A percentile compares a stretch with the other conserved stretches of the same genome.
Evolutionary conservation across 2,888 invertebrate genomes (phyloP).

Genomic region (Spatulosminthurus flaviceps): DNA sequence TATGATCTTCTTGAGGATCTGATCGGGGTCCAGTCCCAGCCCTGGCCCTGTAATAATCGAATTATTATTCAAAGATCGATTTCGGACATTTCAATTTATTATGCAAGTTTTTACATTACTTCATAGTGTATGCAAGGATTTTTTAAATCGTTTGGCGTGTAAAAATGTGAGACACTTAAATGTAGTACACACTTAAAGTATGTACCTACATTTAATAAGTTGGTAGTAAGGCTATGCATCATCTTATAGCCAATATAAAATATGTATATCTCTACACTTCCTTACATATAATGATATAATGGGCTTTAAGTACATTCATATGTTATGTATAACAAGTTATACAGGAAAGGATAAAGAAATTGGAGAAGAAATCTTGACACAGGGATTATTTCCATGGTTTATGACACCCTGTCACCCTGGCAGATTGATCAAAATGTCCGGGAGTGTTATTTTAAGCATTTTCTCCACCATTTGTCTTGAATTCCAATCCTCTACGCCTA

Average conservation of each 20-base stretch:
- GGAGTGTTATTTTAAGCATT: slow-evolving; percentile 39
- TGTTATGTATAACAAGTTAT: too few species aligned
- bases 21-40: not conserved
- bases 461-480: slow-evolving; percentile 37
- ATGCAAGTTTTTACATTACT: not conserved
- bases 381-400: slow-evolving; percentile 15
- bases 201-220: slow-evolving; percentile 8
- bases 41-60: not conserved
- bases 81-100: not conserved
- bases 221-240: too few species aligned
- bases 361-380: not conserved
- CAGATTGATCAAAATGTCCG: not conserved
- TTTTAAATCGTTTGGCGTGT: too few species aligned
- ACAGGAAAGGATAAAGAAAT: slow-evolving; percentile 22
- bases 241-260: too few species aligned
- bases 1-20: not conserved
- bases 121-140: too few species aligned
- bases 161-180: too few species aligned
- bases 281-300: too few species aligned
- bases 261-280: too few species aligned
- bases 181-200: not conserved
- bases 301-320: too few species aligned
- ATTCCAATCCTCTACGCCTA: slow-evolving; percentile 16
- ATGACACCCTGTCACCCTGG: slow-evolving; percentile 9
- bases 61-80: not conserved